Evolutionary conservation across 2,113 vertebrate species (phyloP).

Genomic region (Phalacrocorax aristotelis): DNA sequence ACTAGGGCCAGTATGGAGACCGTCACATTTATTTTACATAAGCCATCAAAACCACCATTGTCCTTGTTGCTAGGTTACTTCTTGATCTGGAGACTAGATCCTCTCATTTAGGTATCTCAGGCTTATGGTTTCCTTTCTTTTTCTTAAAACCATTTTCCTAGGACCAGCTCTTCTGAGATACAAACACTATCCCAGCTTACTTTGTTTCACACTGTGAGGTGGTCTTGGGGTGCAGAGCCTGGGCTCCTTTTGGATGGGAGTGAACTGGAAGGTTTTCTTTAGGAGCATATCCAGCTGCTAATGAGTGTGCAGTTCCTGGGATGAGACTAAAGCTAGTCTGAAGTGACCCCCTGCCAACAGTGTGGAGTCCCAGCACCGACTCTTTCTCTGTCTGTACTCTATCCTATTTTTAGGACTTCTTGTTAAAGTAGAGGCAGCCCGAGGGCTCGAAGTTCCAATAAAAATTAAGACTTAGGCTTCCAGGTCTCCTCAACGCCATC

Average conservation of each 20-base stretch:
- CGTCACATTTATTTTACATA: fast-evolving
- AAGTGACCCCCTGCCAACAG: neutral
- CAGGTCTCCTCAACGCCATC: fast-evolving
- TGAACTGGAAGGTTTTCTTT: neutral
- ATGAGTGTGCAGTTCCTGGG: neutral
- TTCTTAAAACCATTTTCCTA: neutral
- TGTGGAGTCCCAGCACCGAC: neutral
- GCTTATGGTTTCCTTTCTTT: neutral
- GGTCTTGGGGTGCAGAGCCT: neutral
- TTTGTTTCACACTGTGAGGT: neutral
- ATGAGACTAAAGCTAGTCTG: neutral
- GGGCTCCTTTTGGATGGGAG: neutral
- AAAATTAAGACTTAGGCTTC: neutral
- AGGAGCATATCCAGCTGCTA: neutral
- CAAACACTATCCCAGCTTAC: neutral
- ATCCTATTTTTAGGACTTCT: neutral
- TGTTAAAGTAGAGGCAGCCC: neutral
- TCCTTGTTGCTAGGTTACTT: neutral
- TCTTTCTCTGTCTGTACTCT: neutral
- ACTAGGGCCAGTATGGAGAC: neutral
- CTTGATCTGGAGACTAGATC: neutral
- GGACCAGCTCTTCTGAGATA: neutral
- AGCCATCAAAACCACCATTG: neutral
- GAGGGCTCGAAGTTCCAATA: neutral
- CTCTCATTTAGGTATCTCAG: neutral